Evolutionary conservation across 2,888 invertebrate genomes (phyloP).

Genomic region (Beris chalybata): DNA sequence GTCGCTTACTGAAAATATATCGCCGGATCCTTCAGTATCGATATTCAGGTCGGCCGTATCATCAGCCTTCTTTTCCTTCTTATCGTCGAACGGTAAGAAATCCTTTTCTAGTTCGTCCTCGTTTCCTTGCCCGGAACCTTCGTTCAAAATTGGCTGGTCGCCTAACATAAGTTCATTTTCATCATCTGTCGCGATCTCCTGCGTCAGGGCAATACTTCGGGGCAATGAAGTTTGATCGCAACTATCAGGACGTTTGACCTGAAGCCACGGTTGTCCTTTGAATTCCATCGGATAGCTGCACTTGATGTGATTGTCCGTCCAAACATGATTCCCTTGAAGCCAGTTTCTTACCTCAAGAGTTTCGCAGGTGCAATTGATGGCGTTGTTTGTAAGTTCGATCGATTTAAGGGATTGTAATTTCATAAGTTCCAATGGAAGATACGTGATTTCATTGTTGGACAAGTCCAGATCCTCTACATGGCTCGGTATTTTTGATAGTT

Average conservation of each 20-base stretch:
- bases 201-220: neutral
- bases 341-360: constrained; percentile 67
- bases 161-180: constrained; percentile 66
- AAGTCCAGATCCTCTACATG: constrained; percentile 66
- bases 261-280: constrained; percentile 61
- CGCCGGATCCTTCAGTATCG: constrained; percentile 54
- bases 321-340: constrained; percentile 60
- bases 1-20: constrained; percentile 41
- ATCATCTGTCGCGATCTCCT: constrained; percentile 36
- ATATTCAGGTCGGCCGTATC: constrained; percentile 43
- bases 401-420: constrained; percentile 60
- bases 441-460: constrained; percentile 63
- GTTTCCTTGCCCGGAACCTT: constrained; percentile 51
- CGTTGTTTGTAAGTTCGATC: constrained; percentile 69
- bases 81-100: constrained; percentile 48
- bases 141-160: constrained; percentile 60
- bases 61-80: constrained; percentile 40
- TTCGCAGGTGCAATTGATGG: constrained; percentile 70
- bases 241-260: constrained; percentile 61
- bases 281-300: constrained; percentile 62
- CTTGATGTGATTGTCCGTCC: constrained; percentile 59
- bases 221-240: constrained; percentile 48
- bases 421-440: constrained; percentile 64
- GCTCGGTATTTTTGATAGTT: constrained; percentile 60
- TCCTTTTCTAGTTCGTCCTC: constrained; percentile 52